phyloP scores from a whole-genome alignment of 2,888 invertebrate genomes.

The Tetanocera ferruginea region DNA sequence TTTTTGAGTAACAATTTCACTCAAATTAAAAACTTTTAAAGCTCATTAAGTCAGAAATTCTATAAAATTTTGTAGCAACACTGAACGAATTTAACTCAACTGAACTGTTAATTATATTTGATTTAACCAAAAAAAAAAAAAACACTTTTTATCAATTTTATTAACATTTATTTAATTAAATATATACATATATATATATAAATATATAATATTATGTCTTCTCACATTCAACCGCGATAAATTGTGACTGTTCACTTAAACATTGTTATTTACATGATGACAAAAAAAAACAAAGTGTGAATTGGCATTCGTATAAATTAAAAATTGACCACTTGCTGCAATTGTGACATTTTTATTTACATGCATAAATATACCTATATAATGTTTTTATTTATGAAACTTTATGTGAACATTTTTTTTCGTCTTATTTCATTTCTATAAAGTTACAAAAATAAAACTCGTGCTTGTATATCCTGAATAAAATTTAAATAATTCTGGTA shows the following conservation, averaged over 20 bases:
- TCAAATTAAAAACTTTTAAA: too few species aligned
- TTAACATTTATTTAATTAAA: conserved; percentile 22
- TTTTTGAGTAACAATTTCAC: too few species aligned
- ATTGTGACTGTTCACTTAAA: conserved; percentile 26
- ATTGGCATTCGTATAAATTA: background rate
- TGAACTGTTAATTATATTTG: too few species aligned
- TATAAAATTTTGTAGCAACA: too few species aligned
- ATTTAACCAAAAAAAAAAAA: too few species aligned
- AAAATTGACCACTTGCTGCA: background rate
- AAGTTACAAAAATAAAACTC: conserved; percentile 28
- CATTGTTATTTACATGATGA: conserved; percentile 15
- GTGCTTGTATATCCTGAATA: background rate
- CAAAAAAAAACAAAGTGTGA: background rate
- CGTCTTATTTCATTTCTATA: conserved; percentile 36
- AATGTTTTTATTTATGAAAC: conserved; percentile 32
- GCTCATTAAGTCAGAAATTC: too few species aligned
- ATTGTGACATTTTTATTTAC: background rate
- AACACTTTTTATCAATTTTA: background rate
- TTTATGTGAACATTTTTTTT: background rate
- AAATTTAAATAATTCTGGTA: background rate
- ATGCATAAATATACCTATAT: conserved; percentile 29
- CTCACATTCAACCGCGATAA: conserved; percentile 52
- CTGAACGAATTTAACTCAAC: too few species aligned
- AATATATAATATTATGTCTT: conserved; percentile 9
- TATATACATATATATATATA: background rate